Conservation (phyloP, 2,888 invertebrate genomes). For the Rhingia campestris region DNA sequence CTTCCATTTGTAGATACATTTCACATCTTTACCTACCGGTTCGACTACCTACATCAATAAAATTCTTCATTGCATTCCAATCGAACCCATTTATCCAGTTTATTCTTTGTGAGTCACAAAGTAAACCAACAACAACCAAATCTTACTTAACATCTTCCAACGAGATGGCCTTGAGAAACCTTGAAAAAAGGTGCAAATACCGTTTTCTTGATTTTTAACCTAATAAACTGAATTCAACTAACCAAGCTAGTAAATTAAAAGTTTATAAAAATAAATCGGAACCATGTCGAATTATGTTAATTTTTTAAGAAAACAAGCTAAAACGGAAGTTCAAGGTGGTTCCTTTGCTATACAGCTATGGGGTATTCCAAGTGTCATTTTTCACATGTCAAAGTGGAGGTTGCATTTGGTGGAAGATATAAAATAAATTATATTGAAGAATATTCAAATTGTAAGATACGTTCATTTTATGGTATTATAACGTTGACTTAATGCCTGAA, state of each 20-base stretch:
- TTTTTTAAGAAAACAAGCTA: constrained; percentile 10
- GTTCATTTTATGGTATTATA: no score
- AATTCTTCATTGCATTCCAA: constrained; percentile 34
- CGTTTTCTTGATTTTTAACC: constrained; percentile 4
- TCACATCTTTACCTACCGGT: constrained; percentile 7
- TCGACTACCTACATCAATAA: constrained; percentile 10
- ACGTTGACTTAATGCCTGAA: no score
- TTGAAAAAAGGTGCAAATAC: constrained; percentile 29
- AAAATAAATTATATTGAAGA: no score
- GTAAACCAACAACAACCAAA: constrained; percentile 2
- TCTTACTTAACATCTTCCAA: constrained; percentile 31
- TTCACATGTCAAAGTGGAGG: constrained; percentile 5
- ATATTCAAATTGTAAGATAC: no score
- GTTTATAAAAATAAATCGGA: constrained; percentile 6
- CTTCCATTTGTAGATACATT: no score
- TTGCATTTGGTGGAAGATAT: no score
- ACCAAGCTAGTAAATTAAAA: constrained; percentile 19
- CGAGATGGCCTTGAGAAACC: constrained; percentile 19
- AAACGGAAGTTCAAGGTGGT: constrained; percentile 19
- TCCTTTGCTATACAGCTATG: neutral
- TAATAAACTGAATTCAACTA: constrained; percentile 28
- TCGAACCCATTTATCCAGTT: neutral
- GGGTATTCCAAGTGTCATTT: constrained; percentile 9
- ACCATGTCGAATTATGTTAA: constrained; percentile 28
- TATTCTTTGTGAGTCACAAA: no score